These are phyloP conservation scores for Scomberomorus guttatus DNA, from an alignment of 2,797 vertebrate genomes.

Conservation along the genomic window DNA sequence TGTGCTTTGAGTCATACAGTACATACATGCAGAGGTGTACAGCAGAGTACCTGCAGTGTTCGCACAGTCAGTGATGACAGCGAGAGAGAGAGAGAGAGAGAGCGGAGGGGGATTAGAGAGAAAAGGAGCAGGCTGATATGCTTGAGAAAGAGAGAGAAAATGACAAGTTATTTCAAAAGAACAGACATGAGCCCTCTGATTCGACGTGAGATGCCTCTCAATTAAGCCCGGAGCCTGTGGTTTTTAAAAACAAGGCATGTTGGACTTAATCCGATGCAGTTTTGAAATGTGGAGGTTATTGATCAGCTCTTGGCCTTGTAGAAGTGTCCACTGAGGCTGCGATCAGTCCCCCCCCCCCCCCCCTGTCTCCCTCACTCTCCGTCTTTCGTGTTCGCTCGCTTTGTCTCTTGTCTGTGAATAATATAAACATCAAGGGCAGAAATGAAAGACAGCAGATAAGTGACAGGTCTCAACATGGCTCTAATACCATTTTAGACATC, in stretches of 20 bases:
- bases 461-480: constrained; percentile 46
- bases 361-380: background rate
- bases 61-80: constrained; percentile 43
- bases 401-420: constrained; percentile 51
- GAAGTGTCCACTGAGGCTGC: constrained; percentile 66
- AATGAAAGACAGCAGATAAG: constrained; percentile 46
- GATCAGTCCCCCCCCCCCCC: constrained; percentile 31
- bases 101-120: constrained; percentile 19
- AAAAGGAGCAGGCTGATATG: constrained; percentile 48
- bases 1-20: constrained; percentile 25
- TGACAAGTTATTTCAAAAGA: constrained; percentile 73
- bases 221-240: constrained; percentile 46
- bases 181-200: constrained; percentile 58
- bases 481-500: constrained; percentile 27
- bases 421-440: constrained; percentile 55
- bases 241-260: constrained; percentile 26
- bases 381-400: constrained; percentile 41
- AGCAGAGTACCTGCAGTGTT: constrained; percentile 33
- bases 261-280: constrained; percentile 47
- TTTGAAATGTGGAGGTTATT: constrained; percentile 69
- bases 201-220: constrained; percentile 68
- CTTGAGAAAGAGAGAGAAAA: constrained; percentile 51
- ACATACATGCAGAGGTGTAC: constrained; percentile 47
- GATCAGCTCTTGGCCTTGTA: constrained; percentile 67
- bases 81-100: constrained; percentile 12